Evolutionary conservation across 1,140 invertebrate genomes (phyloP).

Genomic region (Paracyclopina nana): DNA sequence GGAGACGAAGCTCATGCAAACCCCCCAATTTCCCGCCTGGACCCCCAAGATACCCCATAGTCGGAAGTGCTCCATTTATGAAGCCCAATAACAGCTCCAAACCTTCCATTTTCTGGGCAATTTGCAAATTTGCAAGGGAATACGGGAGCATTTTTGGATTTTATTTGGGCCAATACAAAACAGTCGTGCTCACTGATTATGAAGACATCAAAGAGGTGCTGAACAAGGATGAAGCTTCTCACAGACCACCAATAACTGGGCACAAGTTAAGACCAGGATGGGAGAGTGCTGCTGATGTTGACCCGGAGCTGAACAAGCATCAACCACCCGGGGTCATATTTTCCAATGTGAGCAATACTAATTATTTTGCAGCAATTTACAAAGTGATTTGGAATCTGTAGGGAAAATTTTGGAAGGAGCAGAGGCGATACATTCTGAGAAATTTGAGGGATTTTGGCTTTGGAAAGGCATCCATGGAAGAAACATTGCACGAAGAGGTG

Average conservation of each 20-base stretch:
- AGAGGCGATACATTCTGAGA: not conserved
- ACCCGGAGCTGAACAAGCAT: no score
- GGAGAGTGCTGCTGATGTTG: no score
- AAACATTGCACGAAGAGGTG: not conserved
- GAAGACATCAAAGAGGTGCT: not conserved
- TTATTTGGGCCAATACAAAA: not conserved
- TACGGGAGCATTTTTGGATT: constrained; percentile 8
- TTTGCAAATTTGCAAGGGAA: not conserved
- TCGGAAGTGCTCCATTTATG: not conserved
- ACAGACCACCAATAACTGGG: no score
- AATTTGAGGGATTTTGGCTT: constrained; percentile 10
- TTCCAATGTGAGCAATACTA: no score
- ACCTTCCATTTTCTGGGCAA: not conserved
- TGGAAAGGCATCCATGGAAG: not conserved
- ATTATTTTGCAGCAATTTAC: no score
- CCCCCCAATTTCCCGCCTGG: constrained; percentile 12
- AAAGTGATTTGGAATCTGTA: no score
- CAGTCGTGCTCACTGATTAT: constrained; percentile 9
- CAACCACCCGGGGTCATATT: no score
- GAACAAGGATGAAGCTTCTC: constrained; percentile 6
- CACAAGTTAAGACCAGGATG: no score
- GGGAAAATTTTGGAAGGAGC: constrained; percentile 6
- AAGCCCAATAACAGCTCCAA: no score
- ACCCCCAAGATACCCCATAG: not conserved
- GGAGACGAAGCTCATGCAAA: no score